Base-by-base conservation (phyloP, 1,140 invertebrate species). In the Drosophila seguyi region DNA sequence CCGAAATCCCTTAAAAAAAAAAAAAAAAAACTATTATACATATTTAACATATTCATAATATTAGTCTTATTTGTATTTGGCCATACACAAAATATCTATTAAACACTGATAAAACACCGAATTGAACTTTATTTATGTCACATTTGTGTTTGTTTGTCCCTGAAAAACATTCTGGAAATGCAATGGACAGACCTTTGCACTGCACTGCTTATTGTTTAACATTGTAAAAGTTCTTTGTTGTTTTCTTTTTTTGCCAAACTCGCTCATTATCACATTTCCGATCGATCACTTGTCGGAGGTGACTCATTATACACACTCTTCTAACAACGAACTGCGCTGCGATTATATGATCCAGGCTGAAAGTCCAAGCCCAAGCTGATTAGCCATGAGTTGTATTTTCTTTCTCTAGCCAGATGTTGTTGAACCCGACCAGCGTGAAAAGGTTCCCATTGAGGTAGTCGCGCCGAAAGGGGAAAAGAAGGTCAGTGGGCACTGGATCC, bases 401-500 rank as follows among this genome's bases (percentile, higher is more conserved):
- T 72, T 58, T 38, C 57, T 18, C 50, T 61, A 90, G 78, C 69
- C 44, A 80, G 73, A 71, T 58, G 71, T 48, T 58, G 42, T 38
- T 41, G 74, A 77, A 22, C 62, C 71, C 39, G 63, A 62, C 52
- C 66, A 63, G 55, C 61, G 58, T 31, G 16, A 69, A 63, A 20
- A 22, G 45, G 58, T 69, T 38, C 1, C 53, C 44, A 41, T 36
- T 20, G 53, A 53, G 55, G 65, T 25, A 36, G 29, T 67, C 52
- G 27, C 39, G 11, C 36, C 66, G 13, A 53, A 47, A 18, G 61
- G 13, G 36, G 53, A 38, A 36, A 18, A 78, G 58, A 29, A 78
- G 75, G 75, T 78, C 41, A 78, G 75, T 76, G 75, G 73, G 73
- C 53, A n/a, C 25, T 16, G 41, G 20, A 76, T 45, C 74, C 74